Conservation (phyloP, 2,113 vertebrate genomes). For the Plecturocebus donacophilus region DNA sequence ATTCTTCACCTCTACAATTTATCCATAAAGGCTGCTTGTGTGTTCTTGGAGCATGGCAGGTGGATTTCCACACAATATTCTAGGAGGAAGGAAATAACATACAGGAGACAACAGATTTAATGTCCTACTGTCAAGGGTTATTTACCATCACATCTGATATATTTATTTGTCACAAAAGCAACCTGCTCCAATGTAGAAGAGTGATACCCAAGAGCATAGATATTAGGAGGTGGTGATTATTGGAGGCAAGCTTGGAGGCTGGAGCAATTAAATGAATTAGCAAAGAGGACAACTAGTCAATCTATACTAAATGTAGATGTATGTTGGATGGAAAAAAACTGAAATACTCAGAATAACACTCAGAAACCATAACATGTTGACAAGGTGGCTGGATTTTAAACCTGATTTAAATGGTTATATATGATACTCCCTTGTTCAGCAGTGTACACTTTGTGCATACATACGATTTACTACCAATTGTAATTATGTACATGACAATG, state of each 20-base stretch:
- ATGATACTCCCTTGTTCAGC: not conserved
- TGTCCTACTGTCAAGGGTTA: not conserved
- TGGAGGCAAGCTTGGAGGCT: not conserved
- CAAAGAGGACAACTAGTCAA: not conserved
- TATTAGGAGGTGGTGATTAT: not conserved
- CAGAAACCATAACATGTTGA: not conserved
- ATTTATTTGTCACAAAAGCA: not conserved
- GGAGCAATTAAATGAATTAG: not conserved
- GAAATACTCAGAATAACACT: not conserved
- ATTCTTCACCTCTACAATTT: not conserved
- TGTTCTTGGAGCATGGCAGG: not conserved
- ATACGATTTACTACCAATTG: not conserved
- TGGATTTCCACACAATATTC: not conserved
- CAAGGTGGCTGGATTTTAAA: not conserved
- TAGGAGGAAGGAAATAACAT: not conserved
- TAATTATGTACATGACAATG: not conserved
- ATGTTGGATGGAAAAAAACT: not conserved
- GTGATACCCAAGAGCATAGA: not conserved
- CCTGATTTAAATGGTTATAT: not conserved
- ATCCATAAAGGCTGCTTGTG: not conserved
- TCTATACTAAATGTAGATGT: not conserved
- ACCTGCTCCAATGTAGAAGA: not conserved
- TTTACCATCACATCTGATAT: not conserved
- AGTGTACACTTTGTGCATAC: not conserved
- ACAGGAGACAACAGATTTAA: not conserved